Percentiles rank a stretch among this genome's conserved stretches.
Conservation (phyloP, 2,888 invertebrate species). For the Hirtodrosophila confusa region DNA sequence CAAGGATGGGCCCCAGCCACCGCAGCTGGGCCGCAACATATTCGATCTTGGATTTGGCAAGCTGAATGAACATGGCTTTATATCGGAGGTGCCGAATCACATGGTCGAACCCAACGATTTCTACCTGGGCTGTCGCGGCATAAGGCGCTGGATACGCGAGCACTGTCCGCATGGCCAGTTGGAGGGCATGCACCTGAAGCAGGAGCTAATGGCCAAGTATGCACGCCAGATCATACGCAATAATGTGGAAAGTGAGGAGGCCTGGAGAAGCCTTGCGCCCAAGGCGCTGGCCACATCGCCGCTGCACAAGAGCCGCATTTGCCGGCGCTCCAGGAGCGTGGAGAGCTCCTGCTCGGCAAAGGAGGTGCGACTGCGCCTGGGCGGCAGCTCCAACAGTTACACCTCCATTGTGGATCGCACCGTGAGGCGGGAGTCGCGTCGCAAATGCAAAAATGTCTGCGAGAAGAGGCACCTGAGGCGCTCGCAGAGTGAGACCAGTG, state of each 20-base stretch:
- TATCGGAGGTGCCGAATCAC: slow-evolving; percentile 15
- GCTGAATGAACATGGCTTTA: slow-evolving; percentile 16
- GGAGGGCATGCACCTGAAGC: not conserved
- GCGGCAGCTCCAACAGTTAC: slow-evolving; percentile 11
- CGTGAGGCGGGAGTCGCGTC: not conserved
- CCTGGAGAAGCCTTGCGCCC: not conserved
- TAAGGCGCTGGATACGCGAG: slow-evolving; percentile 51
- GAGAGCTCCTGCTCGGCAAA: slow-evolving; percentile 6
- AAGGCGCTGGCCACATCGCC: no score
- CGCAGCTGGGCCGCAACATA: slow-evolving; percentile 25
- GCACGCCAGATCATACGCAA: slow-evolving; percentile 47
- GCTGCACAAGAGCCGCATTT: not conserved
- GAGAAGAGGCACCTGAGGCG: not conserved
- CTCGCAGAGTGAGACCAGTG: slow-evolving; percentile 8
- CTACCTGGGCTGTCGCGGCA: slow-evolving; percentile 82
- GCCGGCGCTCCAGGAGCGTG: slow-evolving; percentile 12
- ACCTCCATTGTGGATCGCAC: slow-evolving; percentile 15
- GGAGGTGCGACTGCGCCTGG: slow-evolving; percentile 14
- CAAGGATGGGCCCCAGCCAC: slow-evolving; percentile 12
- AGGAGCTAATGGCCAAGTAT: slow-evolving; percentile 7
- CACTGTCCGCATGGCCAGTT: slow-evolving; percentile 61
- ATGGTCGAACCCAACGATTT: not conserved
- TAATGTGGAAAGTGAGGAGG: slow-evolving; percentile 26
- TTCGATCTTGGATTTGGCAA: slow-evolving; percentile 65
- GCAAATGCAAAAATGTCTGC: no score